A percentile compares a stretch with the other conserved stretches of the same genome.
Evolutionary conservation across 2,888 invertebrate genomes (phyloP).

Genomic region (Stratiomys singularior): DNA sequence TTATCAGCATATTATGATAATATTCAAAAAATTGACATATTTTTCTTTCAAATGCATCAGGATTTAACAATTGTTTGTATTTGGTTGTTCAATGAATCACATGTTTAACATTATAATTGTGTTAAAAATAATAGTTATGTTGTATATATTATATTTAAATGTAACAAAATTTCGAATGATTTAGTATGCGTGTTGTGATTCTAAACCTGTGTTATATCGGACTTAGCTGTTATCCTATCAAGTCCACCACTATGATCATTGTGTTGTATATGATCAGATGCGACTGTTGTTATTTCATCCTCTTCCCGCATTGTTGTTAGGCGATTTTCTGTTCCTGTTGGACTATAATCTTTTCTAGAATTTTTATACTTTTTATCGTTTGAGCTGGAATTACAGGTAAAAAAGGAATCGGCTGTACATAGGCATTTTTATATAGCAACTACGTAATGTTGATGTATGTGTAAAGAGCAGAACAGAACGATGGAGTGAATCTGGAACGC

Average conservation of each 20-base stretch:
- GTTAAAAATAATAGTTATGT: too few relatives aligned
- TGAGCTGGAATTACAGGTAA: slow-evolving; percentile 57
- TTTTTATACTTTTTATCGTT: slow-evolving; percentile 56
- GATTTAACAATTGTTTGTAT: too few relatives aligned
- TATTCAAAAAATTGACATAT: too few relatives aligned
- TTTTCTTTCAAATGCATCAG: too few relatives aligned
- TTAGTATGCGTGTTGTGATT: neutral
- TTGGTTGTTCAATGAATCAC: too few relatives aligned
- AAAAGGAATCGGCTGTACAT: slow-evolving; percentile 50
- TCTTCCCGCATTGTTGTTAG: slow-evolving; percentile 89
- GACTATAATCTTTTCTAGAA: slow-evolving; percentile 60
- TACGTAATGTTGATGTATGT: neutral
- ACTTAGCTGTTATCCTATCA: slow-evolving; percentile 42
- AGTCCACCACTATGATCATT: slow-evolving; percentile 23
- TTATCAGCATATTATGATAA: too few relatives aligned
- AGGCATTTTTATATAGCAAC: slow-evolving; percentile 72
- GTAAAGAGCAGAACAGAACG: too few relatives aligned
- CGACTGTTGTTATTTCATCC: slow-evolving; percentile 70
- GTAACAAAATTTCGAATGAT: too few relatives aligned
- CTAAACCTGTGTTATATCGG: slow-evolving; percentile 51
- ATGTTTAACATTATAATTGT: too few relatives aligned
- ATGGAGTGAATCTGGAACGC: too few relatives aligned
- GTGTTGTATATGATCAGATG: slow-evolving; percentile 4
- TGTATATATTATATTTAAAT: too few relatives aligned
- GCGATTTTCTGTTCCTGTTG: slow-evolving; percentile 69